phyloP scores from a whole-genome alignment of 2,797 vertebrate species.

The Caiman crocodilus region DNA sequence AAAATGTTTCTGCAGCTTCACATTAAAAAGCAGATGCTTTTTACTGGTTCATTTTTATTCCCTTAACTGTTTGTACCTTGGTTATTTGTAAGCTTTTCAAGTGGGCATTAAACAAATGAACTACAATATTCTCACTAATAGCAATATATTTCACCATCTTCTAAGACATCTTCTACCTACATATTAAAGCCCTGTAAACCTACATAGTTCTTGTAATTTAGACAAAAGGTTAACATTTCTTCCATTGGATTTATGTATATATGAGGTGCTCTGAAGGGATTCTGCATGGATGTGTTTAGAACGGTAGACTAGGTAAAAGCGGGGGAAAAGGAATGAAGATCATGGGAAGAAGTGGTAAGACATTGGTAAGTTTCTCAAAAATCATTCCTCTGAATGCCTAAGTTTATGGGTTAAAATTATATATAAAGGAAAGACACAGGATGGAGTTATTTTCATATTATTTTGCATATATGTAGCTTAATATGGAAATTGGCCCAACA shows the following conservation, averaged over 20 bases:
- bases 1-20: neutral
- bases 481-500: neutral
- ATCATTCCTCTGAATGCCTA: neutral
- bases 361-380: neutral
- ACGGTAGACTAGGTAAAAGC: neutral
- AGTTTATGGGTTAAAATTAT: neutral
- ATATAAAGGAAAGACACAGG: neutral
- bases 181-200: neutral
- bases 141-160: neutral
- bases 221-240: neutral
- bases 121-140: neutral
- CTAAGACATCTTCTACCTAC: neutral
- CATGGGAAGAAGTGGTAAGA: neutral
- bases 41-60: neutral
- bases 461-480: neutral
- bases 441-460: neutral
- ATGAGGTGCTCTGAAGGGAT: neutral
- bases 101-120: neutral
- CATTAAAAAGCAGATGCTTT: neutral
- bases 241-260: neutral
- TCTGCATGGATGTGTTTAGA: neutral
- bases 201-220: neutral
- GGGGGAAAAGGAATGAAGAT: neutral
- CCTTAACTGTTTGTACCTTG: neutral
- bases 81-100: neutral